phyloP scores from a whole-genome alignment of 2,113 vertebrate genomes.

The Eolophus roseicapilla region DNA sequence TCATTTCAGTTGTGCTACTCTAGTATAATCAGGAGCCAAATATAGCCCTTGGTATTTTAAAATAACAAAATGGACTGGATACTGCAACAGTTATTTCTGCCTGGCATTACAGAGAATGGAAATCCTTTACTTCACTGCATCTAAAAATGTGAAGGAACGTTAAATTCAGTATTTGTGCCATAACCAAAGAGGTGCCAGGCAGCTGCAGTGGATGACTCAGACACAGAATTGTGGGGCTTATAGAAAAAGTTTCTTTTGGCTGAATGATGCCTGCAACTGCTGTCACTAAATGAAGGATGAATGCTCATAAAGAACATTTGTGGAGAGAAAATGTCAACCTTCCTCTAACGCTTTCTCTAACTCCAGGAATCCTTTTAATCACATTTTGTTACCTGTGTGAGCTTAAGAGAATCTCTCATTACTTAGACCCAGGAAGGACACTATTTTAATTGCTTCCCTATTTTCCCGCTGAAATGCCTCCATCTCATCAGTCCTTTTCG shows the following conservation, averaged over 20 bases:
- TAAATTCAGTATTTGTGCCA: constrained; percentile 35
- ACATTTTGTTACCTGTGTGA: neutral
- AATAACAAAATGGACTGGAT: constrained; percentile 24
- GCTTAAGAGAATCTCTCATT: neutral
- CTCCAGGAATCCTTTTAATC: neutral
- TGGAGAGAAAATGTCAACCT: neutral
- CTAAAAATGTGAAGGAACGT: constrained; percentile 18
- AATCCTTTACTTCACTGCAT: constrained; percentile 32
- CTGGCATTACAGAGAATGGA: neutral
- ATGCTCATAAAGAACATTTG: neutral
- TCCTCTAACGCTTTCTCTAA: neutral
- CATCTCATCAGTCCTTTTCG: neutral
- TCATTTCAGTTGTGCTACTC: neutral
- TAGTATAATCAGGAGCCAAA: constrained; percentile 29
- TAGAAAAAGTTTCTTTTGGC: neutral
- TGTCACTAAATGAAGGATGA: neutral
- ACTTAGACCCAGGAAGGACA: neutral
- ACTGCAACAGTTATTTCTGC: neutral
- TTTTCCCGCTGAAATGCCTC: neutral
- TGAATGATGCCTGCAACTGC: constrained; percentile 21
- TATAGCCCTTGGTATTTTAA: constrained; percentile 41
- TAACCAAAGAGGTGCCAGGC: constrained; percentile 10
- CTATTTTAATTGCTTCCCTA: neutral
- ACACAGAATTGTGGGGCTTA: neutral
- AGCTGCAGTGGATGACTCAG: constrained; percentile 48